Evolutionary conservation across 2,888 invertebrate genomes (phyloP), one percentile per base, ranked within the genome.

Genomic region (Ectobius pallidus): DNA sequence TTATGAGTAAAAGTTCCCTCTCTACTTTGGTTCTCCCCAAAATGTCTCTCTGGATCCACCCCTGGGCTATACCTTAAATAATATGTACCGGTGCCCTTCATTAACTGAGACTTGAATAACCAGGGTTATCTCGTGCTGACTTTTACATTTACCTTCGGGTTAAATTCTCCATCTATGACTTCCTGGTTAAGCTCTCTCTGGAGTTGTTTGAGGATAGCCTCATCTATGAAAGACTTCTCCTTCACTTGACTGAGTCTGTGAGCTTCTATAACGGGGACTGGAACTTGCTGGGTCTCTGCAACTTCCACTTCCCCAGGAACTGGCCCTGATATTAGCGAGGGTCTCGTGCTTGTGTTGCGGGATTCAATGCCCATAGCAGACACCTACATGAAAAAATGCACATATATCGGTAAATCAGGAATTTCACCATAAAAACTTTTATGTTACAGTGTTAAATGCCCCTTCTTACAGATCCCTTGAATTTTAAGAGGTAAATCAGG

Each of bases 131-230:
- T n/a, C n/a, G n/a, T n/a, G n/a, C n/a, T n/a, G n/a, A n/a, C n/a
- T n/a, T n/a, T n/a, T n/a, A n/a, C n/a, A n/a, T n/a, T n/a, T n/a
- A 90, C 91, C 85, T 90, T 90, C 1, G 84, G 79, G 79, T 91
- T 88, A 80, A 92, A 90, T 80, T 92, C 92, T 27, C 86, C 88
- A 76, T 92, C 91, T 34, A 92, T 88, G 11, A 88, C 86, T 74
- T 91, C 90, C 72, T 87, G 87, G 77, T 90, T 89, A 18, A 92
- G 85, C 80, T 91, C 90, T 73, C 91, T 82, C 68, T 90, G 87
- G 63, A 92, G 80, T 76, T 88, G 89, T 79, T 88, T 89, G 42
- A 92, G 81, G 74, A 91, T 87, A 1, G 90, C 88, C 2, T 86
- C 83, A 65, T 89, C 87, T 1, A 92, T 85, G 80, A 85, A 87